A percentile compares a stretch with the other conserved stretches of the same genome.
Conservation (phyloP, 2,797 vertebrate genomes). For the Poecilia picta region DNA sequence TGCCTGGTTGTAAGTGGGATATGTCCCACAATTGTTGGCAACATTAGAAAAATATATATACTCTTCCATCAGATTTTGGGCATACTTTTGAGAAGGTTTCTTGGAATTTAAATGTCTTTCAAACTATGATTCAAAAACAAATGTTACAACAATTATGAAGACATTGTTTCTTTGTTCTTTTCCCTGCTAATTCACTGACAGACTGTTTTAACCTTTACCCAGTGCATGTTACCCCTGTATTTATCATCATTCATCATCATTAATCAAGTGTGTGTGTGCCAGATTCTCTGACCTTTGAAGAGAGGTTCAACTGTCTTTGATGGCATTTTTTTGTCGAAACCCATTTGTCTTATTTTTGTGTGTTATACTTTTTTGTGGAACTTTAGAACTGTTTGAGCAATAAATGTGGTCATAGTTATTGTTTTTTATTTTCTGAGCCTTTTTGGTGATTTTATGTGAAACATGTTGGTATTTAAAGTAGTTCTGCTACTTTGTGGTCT, state of each 20-base stretch:
- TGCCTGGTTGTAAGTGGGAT: background rate
- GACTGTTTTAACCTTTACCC: background rate
- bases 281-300: background rate
- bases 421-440: background rate
- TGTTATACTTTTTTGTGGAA: background rate
- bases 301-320: background rate
- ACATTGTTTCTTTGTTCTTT: background rate
- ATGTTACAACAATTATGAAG: background rate
- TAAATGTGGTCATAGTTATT: background rate
- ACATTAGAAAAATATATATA: background rate
- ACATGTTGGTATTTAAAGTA: background rate
- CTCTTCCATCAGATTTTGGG: background rate
- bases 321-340: background rate
- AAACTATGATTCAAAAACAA: background rate
- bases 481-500: background rate
- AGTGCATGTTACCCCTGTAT: background rate
- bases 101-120: background rate
- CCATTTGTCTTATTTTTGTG: background rate
- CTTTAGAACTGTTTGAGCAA: background rate
- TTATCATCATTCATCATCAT: background rate
- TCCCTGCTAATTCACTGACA: background rate
- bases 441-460: background rate
- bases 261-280: background rate
- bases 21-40: background rate
- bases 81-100: background rate